Percentiles rank a stretch among this genome's conserved stretches.
phyloP scores from a whole-genome alignment of 2,888 invertebrate genomes.

The Spisula subtruncata region DNA sequence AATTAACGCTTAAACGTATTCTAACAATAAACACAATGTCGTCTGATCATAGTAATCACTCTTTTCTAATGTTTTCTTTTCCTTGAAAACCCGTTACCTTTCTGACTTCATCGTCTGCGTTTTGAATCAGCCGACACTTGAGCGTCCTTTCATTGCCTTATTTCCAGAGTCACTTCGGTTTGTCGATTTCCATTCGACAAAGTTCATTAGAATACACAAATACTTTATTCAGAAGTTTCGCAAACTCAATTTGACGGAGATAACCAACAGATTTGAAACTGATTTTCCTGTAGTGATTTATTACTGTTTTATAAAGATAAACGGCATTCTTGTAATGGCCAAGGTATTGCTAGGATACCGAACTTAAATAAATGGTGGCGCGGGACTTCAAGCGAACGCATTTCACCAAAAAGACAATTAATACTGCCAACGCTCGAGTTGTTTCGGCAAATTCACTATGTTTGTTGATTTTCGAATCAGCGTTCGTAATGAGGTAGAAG shows the following conservation, averaged over 20 bases:
- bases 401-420: constrained; percentile 51
- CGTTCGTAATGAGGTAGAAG: constrained; percentile 66
- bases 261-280: constrained; percentile 70
- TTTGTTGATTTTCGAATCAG: constrained; percentile 71
- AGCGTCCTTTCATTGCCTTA: constrained; percentile 39
- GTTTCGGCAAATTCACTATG: constrained; percentile 60
- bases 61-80: not conserved
- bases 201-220: constrained; percentile 73
- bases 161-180: constrained; percentile 52
- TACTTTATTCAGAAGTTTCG: constrained; percentile 67
- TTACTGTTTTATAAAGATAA: constrained; percentile 70
- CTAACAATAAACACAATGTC: not conserved
- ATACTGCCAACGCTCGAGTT: constrained; percentile 59
- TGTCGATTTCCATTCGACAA: constrained; percentile 55
- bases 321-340: constrained; percentile 68
- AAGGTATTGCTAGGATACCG: constrained; percentile 68
- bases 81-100: constrained; percentile 26
- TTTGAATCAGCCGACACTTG: constrained; percentile 42
- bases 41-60: constrained; percentile 6
- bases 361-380: constrained; percentile 68
- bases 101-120: constrained; percentile 42
- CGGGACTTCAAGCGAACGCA: constrained; percentile 50
- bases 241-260: constrained; percentile 73
- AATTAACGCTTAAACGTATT: not conserved
- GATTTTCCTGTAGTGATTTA: constrained; percentile 64